These are phyloP conservation scores for Papilio polyxenes DNA, from an alignment of 1,140 invertebrate species.

Conservation along the genomic window DNA sequence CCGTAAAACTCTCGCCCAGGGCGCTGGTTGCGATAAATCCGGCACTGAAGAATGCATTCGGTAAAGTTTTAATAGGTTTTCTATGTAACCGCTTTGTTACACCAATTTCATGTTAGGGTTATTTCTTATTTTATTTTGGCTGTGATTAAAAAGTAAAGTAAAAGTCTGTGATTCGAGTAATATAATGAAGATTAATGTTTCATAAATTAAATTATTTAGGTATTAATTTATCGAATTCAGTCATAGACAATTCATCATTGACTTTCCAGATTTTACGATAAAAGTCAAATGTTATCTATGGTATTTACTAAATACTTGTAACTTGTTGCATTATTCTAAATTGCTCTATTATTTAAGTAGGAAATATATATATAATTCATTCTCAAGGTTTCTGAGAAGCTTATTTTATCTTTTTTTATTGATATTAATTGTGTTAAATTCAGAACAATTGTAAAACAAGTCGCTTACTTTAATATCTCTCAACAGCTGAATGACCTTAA, in stretches of 20 bases:
- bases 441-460: background rate
- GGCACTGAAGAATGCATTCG: background rate
- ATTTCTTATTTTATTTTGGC: background rate
- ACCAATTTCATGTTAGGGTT: background rate
- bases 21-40: too few species aligned
- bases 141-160: too few species aligned
- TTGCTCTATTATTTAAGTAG: background rate
- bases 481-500: slow-evolving; percentile 3
- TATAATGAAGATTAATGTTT: background rate
- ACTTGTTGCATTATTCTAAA: background rate
- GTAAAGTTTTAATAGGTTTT: background rate
- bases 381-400: too few species aligned
- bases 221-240: background rate
- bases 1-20: too few species aligned
- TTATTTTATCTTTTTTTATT: too few species aligned
- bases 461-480: background rate
- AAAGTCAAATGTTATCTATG: slow-evolving; percentile 8
- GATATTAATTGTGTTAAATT: background rate
- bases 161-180: background rate
- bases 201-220: slow-evolving; percentile 10
- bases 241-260: background rate
- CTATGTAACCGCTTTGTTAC: background rate
- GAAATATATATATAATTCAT: too few species aligned
- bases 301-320: background rate
- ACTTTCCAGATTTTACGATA: slow-evolving; percentile 11